phyloP scores from a whole-genome alignment of 2,113 vertebrate species.

The Poeciliopsis prolifica region DNA sequence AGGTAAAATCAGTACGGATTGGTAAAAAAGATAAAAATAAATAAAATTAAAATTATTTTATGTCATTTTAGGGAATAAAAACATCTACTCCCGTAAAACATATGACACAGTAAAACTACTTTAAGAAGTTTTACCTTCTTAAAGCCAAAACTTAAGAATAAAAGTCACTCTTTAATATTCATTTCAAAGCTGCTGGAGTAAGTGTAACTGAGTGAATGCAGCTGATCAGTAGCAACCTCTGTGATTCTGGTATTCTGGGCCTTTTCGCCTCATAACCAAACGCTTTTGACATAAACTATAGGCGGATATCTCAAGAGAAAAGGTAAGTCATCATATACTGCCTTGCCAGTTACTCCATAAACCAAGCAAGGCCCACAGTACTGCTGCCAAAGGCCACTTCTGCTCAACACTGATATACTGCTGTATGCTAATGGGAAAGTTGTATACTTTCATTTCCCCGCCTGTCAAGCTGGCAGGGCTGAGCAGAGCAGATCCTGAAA shows the following conservation, averaged over 20 bases:
- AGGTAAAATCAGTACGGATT: no score
- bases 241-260: not conserved
- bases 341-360: no score
- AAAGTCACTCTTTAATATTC: no score
- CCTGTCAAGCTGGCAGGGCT: not conserved
- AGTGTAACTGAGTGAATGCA: not conserved
- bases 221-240: not conserved
- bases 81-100: no score
- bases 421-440: not conserved
- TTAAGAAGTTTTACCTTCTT: not conserved
- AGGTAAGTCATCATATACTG: no score
- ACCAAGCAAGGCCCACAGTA: not conserved
- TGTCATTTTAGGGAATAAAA: no score
- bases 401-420: not conserved
- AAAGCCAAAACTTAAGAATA: no score
- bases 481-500: not conserved
- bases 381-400: constrained; percentile 1
- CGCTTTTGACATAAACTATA: no score
- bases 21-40: no score
- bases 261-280: not conserved
- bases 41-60: no score
- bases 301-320: no score
- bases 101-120: not conserved
- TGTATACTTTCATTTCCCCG: constrained; percentile 22
- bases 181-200: not conserved